Conservation (phyloP, 2,113 vertebrate genomes). For the Phodopus roborovskii region DNA sequence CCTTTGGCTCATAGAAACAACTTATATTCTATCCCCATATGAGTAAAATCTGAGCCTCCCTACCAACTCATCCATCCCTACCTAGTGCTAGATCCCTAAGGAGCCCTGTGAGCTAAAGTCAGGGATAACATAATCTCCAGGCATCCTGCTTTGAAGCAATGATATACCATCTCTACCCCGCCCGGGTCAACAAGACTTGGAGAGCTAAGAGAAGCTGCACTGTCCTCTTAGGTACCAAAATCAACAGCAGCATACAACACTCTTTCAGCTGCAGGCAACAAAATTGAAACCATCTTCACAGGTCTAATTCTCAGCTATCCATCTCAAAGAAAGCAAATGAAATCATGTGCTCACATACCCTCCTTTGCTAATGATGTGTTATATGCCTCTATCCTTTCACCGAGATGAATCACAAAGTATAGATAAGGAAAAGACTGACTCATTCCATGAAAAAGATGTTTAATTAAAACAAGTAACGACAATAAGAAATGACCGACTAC, state of each 20-base stretch:
- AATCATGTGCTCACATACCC: background rate
- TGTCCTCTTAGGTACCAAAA: background rate
- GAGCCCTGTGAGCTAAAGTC: background rate
- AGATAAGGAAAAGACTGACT: background rate
- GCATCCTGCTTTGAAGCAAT: background rate
- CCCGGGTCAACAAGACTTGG: background rate
- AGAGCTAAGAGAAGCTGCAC: background rate
- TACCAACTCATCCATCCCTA: background rate
- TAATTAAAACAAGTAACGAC: background rate
- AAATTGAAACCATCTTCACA: background rate
- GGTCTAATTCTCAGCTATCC: background rate
- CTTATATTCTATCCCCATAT: background rate
- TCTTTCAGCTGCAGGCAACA: background rate
- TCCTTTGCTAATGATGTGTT: background rate
- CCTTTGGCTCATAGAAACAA: constrained; percentile 51
- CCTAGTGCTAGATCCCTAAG: background rate
- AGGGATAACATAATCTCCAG: background rate
- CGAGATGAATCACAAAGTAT: background rate
- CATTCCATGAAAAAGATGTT: background rate
- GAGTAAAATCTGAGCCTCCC: background rate
- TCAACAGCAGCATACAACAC: background rate
- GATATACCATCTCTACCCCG: background rate
- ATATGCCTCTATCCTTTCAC: background rate
- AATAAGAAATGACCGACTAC: background rate
- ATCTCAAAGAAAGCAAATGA: background rate